Evolutionary conservation across 2,113 vertebrate species (phyloP).

Genomic region (Grammomys dolichurus): DNA sequence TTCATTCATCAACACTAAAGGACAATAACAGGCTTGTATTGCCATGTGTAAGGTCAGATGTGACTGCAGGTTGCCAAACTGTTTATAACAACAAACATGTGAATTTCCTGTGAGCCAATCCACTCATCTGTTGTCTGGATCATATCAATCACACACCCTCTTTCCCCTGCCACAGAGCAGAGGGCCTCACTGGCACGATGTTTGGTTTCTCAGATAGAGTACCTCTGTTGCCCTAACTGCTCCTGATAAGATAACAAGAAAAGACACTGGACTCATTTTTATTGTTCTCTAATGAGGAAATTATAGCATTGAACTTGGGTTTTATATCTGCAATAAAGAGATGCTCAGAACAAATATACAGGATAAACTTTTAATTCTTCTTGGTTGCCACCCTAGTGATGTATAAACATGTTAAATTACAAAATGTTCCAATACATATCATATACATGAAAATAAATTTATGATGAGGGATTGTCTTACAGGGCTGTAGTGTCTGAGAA

Average conservation of each 20-base stretch:
- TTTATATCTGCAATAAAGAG: not conserved
- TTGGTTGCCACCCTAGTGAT: constrained; percentile 5
- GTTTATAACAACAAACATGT: constrained; percentile 63
- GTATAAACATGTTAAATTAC: constrained; percentile 41
- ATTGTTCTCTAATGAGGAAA: constrained; percentile 22
- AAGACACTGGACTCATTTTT: constrained; percentile 4
- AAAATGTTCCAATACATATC: not conserved
- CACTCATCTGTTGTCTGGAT: not conserved
- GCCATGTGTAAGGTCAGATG: constrained; percentile 21
- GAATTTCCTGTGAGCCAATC: constrained; percentile 2
- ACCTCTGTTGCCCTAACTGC: constrained; percentile 42
- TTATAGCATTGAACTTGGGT: not conserved
- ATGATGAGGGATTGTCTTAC: not conserved
- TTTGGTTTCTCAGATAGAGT: constrained; percentile 24
- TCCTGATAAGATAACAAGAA: constrained; percentile 67
- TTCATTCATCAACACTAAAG: constrained; percentile 52
- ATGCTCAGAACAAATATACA: constrained; percentile 17
- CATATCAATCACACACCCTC: constrained; percentile 15
- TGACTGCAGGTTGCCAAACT: constrained; percentile 53
- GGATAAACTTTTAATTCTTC: not conserved
- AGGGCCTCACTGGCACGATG: constrained; percentile 12
- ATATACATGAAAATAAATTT: not conserved
- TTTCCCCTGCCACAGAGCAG: not conserved
- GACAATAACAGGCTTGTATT: not conserved
- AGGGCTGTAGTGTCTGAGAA: not conserved